A percentile compares a stretch with the other conserved stretches of the same genome.
phyloP scores from a whole-genome alignment of 2,113 vertebrate species.

The Grantiella picta region DNA sequence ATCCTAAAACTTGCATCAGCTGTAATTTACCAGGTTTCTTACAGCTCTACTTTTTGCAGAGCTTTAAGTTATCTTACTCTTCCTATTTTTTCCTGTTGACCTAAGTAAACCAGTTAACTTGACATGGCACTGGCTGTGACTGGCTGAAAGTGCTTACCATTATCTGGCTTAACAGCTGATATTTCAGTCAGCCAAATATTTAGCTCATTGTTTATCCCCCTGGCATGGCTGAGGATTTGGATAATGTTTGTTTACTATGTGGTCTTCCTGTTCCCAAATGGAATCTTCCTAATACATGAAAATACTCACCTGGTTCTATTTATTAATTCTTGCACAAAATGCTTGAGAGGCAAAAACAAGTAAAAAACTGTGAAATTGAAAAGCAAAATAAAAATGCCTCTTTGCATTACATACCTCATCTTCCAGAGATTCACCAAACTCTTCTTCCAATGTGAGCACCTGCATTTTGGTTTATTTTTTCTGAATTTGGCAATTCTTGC shows the following conservation, averaged over 20 bases:
- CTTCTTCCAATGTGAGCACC: slow-evolving; percentile 41
- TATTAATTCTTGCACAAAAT: slow-evolving; percentile 69
- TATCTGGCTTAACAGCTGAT: slow-evolving; percentile 43
- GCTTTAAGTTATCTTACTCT: background rate
- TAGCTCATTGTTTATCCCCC: slow-evolving; percentile 46
- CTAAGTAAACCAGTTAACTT: slow-evolving; percentile 13
- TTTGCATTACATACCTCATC: slow-evolving; percentile 80
- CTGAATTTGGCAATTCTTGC: slow-evolving; percentile 31
- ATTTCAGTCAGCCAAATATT: slow-evolving; percentile 44
- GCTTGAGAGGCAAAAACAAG: slow-evolving; percentile 38
- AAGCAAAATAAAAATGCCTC: slow-evolving; percentile 58
- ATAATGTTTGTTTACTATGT: slow-evolving; percentile 16
- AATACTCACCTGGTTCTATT: slow-evolving; percentile 55
- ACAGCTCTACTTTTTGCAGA: background rate
- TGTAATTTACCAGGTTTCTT: background rate
- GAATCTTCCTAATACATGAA: slow-evolving; percentile 40
- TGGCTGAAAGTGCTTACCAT: slow-evolving; percentile 43
- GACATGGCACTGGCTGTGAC: background rate
- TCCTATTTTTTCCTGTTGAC: slow-evolving; percentile 12
- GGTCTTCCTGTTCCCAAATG: slow-evolving; percentile 22
- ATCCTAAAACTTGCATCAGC: background rate
- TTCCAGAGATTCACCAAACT: slow-evolving; percentile 68
- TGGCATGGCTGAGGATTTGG: slow-evolving; percentile 44
- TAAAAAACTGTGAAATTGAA: slow-evolving; percentile 74
- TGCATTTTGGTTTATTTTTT: background rate